Base-by-base conservation (phyloP, 2,888 invertebrate species). In the Dastarcus helophoroides region DNA sequence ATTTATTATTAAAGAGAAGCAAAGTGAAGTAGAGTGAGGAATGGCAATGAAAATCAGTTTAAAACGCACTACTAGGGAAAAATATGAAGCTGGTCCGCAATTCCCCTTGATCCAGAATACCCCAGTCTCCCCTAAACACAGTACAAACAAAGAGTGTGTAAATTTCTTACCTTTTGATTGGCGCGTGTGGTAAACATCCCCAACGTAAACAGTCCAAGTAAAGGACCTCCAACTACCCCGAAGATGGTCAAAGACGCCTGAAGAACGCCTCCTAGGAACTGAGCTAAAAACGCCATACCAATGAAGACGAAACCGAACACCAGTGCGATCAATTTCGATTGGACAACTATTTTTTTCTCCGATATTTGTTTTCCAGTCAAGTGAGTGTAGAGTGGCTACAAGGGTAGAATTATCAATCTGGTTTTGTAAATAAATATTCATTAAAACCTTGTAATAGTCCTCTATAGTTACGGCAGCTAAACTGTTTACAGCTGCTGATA, bases 401-500 rank as follows among this genome's bases (percentile, higher is more conserved):
- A n/a, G n/a, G n/a, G n/a, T n/a, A n/a, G n/a, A n/a, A n/a, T n/a
- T n/a, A n/a, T n/a, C n/a, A 54, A 38, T 26, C 11, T n/a, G n/a
- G n/a, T n/a, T n/a, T n/a, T n/a, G n/a, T n/a, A n/a, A 8, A 10
- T n/a, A n/a, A n/a, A n/a, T n/a, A n/a, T n/a, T n/a, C n/a, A n/a
- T n/a, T n/a, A n/a, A 15, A 14, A 63, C 63, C 50, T 75, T 76
- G 3, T 90, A 62, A 42, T 91, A 88, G 60, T 94, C 94, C 49
- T 88, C 81, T 24, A 91, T 63, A 0, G 89, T 84, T 8, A 93
- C 86, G 1, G 93, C 91, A 1, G 93, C 80, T 26, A 94, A 65
- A 2, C 91, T 86, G 51, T 91, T 93, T 35, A 93, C 72, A 2
- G 89, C 79, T 0, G 93, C 89, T 0, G 91, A 93, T 35, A 94